Percentiles rank a stretch among this genome's conserved stretches.
Conservation (phyloP, 1,140 invertebrate genomes). For the Arion vulgaris region DNA sequence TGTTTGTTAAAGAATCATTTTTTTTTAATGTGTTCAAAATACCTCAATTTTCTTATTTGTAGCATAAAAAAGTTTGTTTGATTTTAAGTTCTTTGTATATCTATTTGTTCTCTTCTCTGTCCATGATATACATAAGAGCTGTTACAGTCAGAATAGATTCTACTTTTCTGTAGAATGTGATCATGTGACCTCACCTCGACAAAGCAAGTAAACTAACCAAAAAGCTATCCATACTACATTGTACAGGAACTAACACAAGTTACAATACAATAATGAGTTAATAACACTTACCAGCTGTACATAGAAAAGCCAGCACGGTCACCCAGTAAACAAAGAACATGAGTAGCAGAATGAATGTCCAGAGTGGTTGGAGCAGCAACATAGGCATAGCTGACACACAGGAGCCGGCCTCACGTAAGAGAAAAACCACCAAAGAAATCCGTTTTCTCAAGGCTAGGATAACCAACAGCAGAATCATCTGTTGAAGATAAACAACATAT, state of each 20-base stretch:
- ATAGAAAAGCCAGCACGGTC: slow-evolving; percentile 81
- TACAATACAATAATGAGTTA: neutral
- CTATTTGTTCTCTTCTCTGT: no score
- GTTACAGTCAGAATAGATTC: no score
- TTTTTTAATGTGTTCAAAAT: no score
- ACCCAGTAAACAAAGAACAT: slow-evolving; percentile 90
- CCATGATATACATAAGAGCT: no score
- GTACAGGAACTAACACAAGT: neutral
- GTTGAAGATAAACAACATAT: slow-evolving; percentile 29
- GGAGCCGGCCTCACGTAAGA: slow-evolving; percentile 90
- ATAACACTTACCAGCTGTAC: slow-evolving; percentile 75
- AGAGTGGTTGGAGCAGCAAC: slow-evolving; percentile 88
- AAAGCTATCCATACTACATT: no score
- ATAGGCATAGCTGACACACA: slow-evolving; percentile 87
- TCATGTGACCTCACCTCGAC: no score
- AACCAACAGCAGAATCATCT: slow-evolving; percentile 86
- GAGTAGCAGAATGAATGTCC: slow-evolving; percentile 86
- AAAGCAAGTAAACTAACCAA: no score
- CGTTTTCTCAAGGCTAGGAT: slow-evolving; percentile 85
- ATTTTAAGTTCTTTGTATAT: no score
- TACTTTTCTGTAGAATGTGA: no score
- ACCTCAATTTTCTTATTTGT: no score
- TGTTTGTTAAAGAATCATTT: no score
- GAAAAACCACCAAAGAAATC: slow-evolving; percentile 83
- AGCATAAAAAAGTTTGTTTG: no score